Evolutionary conservation across 2,888 invertebrate genomes (phyloP).

Genomic region (Keiferia lycopersicella): DNA sequence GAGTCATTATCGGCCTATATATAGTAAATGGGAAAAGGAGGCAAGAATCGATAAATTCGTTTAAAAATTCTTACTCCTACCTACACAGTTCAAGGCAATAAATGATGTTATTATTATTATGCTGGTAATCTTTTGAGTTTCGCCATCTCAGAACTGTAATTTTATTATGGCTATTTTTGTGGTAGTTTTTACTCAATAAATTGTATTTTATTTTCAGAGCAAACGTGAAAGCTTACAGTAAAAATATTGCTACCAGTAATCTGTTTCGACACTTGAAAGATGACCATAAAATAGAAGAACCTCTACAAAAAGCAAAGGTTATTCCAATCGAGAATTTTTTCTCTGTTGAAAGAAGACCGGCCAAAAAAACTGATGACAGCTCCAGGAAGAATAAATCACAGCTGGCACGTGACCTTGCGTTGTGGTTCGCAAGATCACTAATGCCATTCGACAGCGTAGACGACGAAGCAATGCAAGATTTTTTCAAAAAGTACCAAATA

Average conservation of each 20-base stretch:
- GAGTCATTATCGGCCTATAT: too few species aligned
- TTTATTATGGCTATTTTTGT: not conserved
- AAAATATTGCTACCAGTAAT: slow-evolving; percentile 19
- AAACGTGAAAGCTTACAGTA: slow-evolving; percentile 11
- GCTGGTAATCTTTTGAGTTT: too few species aligned
- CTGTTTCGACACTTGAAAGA: slow-evolving; percentile 20
- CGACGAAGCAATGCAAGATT: slow-evolving; percentile 62
- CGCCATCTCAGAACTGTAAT: not conserved
- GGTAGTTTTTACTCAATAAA: not conserved
- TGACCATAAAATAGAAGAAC: slow-evolving; percentile 20
- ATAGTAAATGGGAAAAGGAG: too few species aligned
- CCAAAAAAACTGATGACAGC: not conserved
- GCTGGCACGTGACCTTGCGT: slow-evolving; percentile 25
- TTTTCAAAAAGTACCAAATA: slow-evolving; percentile 54
- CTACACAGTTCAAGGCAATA: too few species aligned
- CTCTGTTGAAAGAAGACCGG: not conserved
- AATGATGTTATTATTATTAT: too few species aligned
- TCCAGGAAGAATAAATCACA: slow-evolving; percentile 9
- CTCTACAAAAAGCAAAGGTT: not conserved
- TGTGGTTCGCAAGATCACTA: slow-evolving; percentile 52
- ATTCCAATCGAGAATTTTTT: too few species aligned
- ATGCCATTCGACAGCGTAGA: slow-evolving; percentile 79
- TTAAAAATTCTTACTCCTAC: too few species aligned
- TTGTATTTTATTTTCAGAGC: not conserved
- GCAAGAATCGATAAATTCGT: too few species aligned